These are phyloP conservation scores for Ctenochaetus hawaiiensis DNA, from an alignment of 2,797 vertebrate genomes.

Conservation along the genomic window DNA sequence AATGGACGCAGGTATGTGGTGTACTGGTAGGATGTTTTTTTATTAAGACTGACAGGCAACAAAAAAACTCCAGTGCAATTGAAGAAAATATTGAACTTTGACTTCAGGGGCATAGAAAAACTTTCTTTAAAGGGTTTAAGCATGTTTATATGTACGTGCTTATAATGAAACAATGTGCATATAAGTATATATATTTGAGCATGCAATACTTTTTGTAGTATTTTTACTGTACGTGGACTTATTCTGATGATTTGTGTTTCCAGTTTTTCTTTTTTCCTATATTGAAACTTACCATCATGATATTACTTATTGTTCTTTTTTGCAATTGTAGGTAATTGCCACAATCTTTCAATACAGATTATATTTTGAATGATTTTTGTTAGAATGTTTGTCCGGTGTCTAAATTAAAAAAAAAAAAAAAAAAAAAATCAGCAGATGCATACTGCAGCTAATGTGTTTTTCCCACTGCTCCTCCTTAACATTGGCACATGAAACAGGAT, in stretches of 20 bases:
- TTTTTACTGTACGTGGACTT: background rate
- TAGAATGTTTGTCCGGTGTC: background rate
- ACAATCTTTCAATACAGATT: background rate
- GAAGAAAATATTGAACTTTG: background rate
- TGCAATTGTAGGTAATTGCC: background rate
- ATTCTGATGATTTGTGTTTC: background rate
- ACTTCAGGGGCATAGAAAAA: too few species aligned
- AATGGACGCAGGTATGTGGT: background rate
- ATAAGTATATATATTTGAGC: background rate
- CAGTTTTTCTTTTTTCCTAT: background rate
- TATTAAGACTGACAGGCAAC: background rate
- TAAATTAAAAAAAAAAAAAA: too few species aligned
- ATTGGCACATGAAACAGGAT: background rate
- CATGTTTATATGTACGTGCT: too few species aligned
- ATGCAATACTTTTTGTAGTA: background rate
- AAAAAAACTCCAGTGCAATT: background rate
- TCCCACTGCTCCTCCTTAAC: background rate
- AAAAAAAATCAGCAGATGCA: too few species aligned
- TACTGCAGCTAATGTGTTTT: too few species aligned
- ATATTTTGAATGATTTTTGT: background rate
- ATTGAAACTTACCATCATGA: background rate
- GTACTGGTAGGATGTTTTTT: background rate
- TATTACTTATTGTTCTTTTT: background rate
- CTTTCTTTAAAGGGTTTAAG: too few species aligned
- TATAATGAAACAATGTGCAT: background rate